Conservation (phyloP, 2,113 vertebrate genomes). For the Passer montanus region DNA sequence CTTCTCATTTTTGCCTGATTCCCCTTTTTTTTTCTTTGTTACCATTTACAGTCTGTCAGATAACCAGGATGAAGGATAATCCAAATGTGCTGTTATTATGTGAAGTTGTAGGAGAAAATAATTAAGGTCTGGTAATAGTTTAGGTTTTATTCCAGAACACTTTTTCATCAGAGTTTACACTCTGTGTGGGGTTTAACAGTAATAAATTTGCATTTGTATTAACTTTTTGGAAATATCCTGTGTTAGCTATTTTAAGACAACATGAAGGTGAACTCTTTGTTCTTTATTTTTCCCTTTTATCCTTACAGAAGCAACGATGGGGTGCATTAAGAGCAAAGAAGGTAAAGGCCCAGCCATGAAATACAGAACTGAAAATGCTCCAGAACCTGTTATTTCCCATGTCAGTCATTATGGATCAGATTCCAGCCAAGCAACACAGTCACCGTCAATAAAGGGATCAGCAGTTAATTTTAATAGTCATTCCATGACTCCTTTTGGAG, state of each 20-base stretch:
- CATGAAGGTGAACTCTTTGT: not conserved
- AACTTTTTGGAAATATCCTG: not conserved
- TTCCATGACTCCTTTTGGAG: slow-evolving; percentile 89
- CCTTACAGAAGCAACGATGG: slow-evolving; percentile 83
- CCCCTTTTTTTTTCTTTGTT: not conserved
- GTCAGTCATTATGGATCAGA: slow-evolving; percentile 87
- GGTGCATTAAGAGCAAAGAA: slow-evolving; percentile 95
- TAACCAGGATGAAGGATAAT: not conserved
- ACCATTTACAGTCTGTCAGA: not conserved
- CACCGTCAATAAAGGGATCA: slow-evolving; percentile 78
- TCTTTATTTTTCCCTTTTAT: not conserved
- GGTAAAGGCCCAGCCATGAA: slow-evolving; percentile 88
- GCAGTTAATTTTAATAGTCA: slow-evolving; percentile 82
- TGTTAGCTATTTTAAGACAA: not conserved
- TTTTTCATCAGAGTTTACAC: not conserved
- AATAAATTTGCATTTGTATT: not conserved
- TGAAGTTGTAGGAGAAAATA: not conserved
- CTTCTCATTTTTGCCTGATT: not conserved
- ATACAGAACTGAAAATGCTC: slow-evolving; percentile 83
- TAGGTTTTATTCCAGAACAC: not conserved
- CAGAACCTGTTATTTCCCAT: slow-evolving; percentile 76
- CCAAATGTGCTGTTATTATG: not conserved
- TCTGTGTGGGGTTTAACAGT: not conserved
- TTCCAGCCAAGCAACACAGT: slow-evolving; percentile 80
- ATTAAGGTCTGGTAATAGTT: not conserved